Evolutionary conservation across 2,113 vertebrate species (phyloP).

Genomic region (Tenrec ecaudatus): DNA sequence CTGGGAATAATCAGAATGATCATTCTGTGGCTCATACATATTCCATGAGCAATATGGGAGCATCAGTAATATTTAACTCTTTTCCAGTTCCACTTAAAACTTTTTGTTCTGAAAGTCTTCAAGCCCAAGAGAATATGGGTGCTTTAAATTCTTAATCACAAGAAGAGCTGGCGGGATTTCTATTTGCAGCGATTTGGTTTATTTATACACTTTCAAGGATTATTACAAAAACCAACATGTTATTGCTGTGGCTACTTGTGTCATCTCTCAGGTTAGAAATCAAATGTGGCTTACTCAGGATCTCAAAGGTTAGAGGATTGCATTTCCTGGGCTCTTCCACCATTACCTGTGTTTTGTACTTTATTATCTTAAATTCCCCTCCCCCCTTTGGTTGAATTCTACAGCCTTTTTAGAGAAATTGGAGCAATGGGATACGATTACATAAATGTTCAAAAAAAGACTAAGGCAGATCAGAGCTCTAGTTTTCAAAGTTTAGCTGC

Average conservation of each 20-base stretch:
- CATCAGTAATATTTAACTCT: slow-evolving; percentile 45
- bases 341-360: neutral
- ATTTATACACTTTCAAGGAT: slow-evolving; percentile 63
- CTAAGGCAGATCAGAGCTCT: slow-evolving; percentile 37
- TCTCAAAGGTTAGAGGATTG: neutral
- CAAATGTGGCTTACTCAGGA: neutral
- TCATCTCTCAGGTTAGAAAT: neutral
- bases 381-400: slow-evolving; percentile 30
- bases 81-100: slow-evolving; percentile 77
- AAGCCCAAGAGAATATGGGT: slow-evolving; percentile 11
- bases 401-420: slow-evolving; percentile 49
- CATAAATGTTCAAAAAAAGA: slow-evolving; percentile 22
- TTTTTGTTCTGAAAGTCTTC: slow-evolving; percentile 68
- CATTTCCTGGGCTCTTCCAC: slow-evolving; percentile 6
- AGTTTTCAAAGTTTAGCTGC: neutral
- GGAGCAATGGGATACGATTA: slow-evolving; percentile 16
- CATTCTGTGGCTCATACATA: slow-evolving; percentile 78
- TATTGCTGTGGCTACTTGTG: slow-evolving; percentile 30
- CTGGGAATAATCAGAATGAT: slow-evolving; percentile 78
- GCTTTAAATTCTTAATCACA: slow-evolving; percentile 61
- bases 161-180: slow-evolving; percentile 58
- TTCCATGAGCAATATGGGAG: slow-evolving; percentile 72
- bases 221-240: slow-evolving; percentile 47
- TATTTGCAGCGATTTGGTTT: slow-evolving; percentile 63
- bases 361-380: slow-evolving; percentile 28